Evolutionary conservation across 1,140 invertebrate genomes (phyloP), one percentile per base, ranked within the genome.

Genomic region (Lucilia sericata): DNA sequence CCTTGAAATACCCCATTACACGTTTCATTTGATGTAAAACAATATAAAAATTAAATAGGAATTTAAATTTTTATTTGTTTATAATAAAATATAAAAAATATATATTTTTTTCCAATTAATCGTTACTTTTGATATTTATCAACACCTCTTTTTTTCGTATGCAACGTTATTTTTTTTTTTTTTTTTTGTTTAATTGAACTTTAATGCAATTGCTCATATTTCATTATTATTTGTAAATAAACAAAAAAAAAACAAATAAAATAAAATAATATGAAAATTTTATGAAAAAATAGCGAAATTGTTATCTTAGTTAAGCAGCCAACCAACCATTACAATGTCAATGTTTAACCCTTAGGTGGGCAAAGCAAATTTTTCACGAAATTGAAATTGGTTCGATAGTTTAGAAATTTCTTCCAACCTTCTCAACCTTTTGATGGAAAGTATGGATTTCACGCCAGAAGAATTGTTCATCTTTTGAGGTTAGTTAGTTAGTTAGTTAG

Each of bases 51-150:
- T n/a, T 5, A 17, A 60, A 60, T 1, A 7, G 21, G 65, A 70
- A 21, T 55, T 55, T 10, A 70, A 4, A 70, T 21, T 25, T 4
- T 70, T 70, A 19, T 70, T 70, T 70, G 17, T 42, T 42, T 42
- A 42, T 30, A 30, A 65, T 8, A 19, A 17, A 65, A n/a, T 65
- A 19, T 65, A 12, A 21, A 19, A 21, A 21, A 19, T 25, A 17
- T 8, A 70, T 21, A 70, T 21, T 70, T 12, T 70, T 70, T 70
- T 70, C 65, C 65, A 70, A 70, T 70, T 70, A 21, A 70, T 70
- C 19, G 65, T 70, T 70, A 70, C 65, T 70, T 70, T 70, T 70
- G 65, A 70, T 70, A 70, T 70, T 70, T 70, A 70, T 70, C 65
- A 70, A 21, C 65, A 70, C 65, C 19, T 70, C 65, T 25, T 21